Conservation (phyloP, 2,113 vertebrate species). For the Microtus montanus region DNA sequence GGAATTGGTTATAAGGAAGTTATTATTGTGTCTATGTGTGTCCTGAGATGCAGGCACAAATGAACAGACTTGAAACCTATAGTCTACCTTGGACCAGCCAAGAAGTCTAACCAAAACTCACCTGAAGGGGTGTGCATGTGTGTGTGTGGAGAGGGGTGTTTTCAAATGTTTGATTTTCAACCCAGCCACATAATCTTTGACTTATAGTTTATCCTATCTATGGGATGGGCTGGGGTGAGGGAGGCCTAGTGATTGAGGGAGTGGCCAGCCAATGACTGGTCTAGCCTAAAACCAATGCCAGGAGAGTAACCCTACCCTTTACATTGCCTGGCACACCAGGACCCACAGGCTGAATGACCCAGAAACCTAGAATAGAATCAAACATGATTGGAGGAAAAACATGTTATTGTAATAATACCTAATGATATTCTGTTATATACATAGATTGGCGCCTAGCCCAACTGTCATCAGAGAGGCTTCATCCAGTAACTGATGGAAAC, state of each 20-base stretch:
- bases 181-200: too few species aligned
- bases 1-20: neutral
- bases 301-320: neutral
- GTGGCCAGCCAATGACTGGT: neutral
- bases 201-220: too few species aligned
- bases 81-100: neutral
- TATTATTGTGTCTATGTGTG: too few species aligned
- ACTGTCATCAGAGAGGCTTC: neutral
- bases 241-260: too few species aligned
- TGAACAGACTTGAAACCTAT: neutral
- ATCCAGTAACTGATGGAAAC: neutral
- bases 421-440: neutral
- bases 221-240: too few species aligned
- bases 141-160: neutral
- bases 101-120: neutral
- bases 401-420: neutral
- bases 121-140: neutral
- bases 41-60: too few species aligned
- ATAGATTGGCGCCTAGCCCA: neutral
- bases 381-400: neutral
- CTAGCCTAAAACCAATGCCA: neutral
- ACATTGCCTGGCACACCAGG: neutral
- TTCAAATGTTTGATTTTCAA: too few species aligned
- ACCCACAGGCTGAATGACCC: neutral
- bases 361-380: neutral